phyloP scores from a whole-genome alignment of 2,797 vertebrate species.

The Oophaga sylvatica region DNA sequence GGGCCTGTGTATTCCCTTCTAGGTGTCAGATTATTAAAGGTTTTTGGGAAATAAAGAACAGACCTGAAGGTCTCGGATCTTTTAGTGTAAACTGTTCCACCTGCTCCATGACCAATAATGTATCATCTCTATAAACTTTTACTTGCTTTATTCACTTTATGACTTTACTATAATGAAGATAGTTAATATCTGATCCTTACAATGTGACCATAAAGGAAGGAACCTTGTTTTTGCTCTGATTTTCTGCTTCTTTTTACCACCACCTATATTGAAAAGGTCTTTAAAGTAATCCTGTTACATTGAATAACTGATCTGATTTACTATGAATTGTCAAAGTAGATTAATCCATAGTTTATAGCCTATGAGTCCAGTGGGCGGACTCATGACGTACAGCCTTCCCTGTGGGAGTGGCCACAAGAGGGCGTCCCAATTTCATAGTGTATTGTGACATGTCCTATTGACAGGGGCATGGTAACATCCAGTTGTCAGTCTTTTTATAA shows the following conservation, averaged over 20 bases:
- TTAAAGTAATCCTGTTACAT: no score
- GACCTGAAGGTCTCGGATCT: constrained; percentile 13
- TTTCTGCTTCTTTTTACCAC: not conserved
- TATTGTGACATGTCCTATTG: no score
- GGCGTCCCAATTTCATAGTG: no score
- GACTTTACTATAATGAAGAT: not conserved
- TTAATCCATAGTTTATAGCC: no score
- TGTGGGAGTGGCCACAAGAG: no score
- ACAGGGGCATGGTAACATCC: no score
- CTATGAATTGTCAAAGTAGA: no score
- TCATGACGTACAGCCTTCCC: no score
- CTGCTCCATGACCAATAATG: not conserved
- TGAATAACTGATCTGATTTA: no score
- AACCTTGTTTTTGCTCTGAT: not conserved
- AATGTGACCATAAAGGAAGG: not conserved
- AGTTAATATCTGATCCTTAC: not conserved
- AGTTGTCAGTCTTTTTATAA: no score
- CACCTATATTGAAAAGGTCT: no score
- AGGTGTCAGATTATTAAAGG: constrained; percentile 22
- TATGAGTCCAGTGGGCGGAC: no score
- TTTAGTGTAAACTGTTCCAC: not conserved
- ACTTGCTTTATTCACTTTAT: not conserved
- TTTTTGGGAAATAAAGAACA: constrained; percentile 30
- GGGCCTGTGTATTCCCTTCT: constrained; percentile 35
- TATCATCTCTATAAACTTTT: not conserved